These are phyloP conservation scores for Propithecus coquereli DNA, from an alignment of 2,113 vertebrate species.

Conservation along the genomic window DNA sequence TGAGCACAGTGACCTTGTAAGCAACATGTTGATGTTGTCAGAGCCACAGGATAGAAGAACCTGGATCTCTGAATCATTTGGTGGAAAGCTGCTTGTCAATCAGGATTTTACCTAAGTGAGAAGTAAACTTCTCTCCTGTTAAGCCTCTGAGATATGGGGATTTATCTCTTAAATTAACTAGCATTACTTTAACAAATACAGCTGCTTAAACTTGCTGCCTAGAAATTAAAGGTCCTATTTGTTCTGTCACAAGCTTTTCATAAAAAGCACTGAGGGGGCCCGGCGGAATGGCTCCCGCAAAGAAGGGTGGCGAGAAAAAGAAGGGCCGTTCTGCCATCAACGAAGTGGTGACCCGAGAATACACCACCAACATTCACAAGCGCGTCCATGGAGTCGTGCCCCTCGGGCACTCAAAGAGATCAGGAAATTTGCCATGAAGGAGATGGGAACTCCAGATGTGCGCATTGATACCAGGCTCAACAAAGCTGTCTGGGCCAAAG, in stretches of 20 bases:
- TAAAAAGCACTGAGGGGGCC: not conserved
- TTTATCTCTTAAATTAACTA: not conserved
- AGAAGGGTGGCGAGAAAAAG: too few species aligned
- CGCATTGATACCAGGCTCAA: too few species aligned
- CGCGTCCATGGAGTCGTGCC: too few species aligned
- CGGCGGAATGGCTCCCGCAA: too few species aligned
- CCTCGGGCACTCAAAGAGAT: too few species aligned
- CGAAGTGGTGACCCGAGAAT: too few species aligned
- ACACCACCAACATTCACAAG: too few species aligned
- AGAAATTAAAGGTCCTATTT: slow-evolving; percentile 20
- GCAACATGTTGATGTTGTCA: not conserved
- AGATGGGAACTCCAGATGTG: too few species aligned
- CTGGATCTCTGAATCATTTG: not conserved
- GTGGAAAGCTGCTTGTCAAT: not conserved
- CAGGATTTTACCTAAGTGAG: not conserved
- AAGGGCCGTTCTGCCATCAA: too few species aligned
- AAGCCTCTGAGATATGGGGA: not conserved
- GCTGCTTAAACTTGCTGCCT: not conserved
- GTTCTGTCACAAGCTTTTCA: slow-evolving; percentile 22
- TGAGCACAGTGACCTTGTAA: not conserved
- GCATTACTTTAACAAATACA: not conserved
- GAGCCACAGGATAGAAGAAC: not conserved
- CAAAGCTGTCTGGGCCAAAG: too few species aligned
- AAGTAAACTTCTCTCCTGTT: not conserved
- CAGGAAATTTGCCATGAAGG: too few species aligned